Conservation (phyloP, 2,797 vertebrate genomes). For the Manis pentadactyla region DNA sequence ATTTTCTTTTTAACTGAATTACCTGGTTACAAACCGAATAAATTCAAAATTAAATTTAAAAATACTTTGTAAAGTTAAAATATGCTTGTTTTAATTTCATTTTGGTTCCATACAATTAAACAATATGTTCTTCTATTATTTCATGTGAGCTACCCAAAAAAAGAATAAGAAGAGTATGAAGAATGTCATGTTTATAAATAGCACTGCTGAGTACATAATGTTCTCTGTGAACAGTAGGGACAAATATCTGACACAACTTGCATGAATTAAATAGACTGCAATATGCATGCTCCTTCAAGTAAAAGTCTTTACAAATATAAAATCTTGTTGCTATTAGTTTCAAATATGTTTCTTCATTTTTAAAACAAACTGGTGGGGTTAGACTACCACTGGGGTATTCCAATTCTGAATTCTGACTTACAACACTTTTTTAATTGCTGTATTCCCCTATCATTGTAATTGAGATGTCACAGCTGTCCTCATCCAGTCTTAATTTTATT, state of each 20-base stretch:
- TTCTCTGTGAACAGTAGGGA: conserved; percentile 58
- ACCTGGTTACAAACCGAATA: conserved; percentile 28
- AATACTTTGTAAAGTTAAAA: conserved; percentile 37
- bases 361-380: conserved; percentile 57
- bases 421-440: conserved; percentile 16
- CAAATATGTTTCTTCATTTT: conserved; percentile 64
- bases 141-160: conserved; percentile 63
- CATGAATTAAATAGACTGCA: conserved; percentile 57
- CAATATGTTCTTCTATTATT: conserved; percentile 55
- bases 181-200: conserved; percentile 80
- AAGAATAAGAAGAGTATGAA: conserved; percentile 68
- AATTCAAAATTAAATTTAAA: conserved; percentile 17
- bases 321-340: not conserved
- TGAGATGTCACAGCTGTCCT: not conserved
- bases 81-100: not conserved
- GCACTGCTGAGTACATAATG: conserved; percentile 73
- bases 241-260: conserved; percentile 66
- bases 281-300: conserved; percentile 10
- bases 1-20: conserved; percentile 60
- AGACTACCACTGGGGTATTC: not conserved
- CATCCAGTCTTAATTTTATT: not conserved
- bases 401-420: conserved; percentile 29
- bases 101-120: conserved; percentile 36
- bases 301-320: conserved; percentile 53
- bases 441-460: not conserved